These are phyloP conservation scores for Spatulosminthurus flaviceps DNA, from an alignment of 2,888 invertebrate genomes.

Conservation along the genomic window DNA sequence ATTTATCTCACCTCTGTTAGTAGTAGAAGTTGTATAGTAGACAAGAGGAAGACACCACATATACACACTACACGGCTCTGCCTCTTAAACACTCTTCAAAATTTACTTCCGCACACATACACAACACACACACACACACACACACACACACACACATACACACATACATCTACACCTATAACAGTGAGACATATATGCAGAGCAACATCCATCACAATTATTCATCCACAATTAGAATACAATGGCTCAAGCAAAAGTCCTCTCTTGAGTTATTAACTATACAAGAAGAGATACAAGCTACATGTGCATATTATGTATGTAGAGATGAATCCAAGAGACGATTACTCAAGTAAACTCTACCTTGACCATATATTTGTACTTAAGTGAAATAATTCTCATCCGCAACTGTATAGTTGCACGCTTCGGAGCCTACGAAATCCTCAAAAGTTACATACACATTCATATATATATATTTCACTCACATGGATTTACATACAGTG, in stretches of 20 bases:
- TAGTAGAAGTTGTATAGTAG: no score
- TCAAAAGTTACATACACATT: background rate
- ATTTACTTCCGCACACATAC: background rate
- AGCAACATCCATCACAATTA: background rate
- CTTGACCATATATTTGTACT: constrained; percentile 18
- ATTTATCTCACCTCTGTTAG: constrained; percentile 36
- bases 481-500: no score
- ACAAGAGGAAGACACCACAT: no score
- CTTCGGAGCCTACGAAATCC: constrained; percentile 3
- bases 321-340: no score
- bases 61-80: background rate
- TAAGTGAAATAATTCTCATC: constrained; percentile 6
- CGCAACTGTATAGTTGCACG: constrained; percentile 18
- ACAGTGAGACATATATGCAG: no score
- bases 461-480: no score
- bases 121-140: background rate
- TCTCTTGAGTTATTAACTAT: no score
- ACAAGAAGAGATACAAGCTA: no score
- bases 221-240: constrained; percentile 9
- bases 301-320: no score
- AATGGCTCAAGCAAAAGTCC: background rate
- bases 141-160: background rate
- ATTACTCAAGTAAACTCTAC: background rate
- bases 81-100: background rate
- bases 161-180: no score